Evolutionary conservation across 2,888 invertebrate species (phyloP), one percentile per base, ranked within the genome.

Genomic region (Megastigmus dorsalis): DNA sequence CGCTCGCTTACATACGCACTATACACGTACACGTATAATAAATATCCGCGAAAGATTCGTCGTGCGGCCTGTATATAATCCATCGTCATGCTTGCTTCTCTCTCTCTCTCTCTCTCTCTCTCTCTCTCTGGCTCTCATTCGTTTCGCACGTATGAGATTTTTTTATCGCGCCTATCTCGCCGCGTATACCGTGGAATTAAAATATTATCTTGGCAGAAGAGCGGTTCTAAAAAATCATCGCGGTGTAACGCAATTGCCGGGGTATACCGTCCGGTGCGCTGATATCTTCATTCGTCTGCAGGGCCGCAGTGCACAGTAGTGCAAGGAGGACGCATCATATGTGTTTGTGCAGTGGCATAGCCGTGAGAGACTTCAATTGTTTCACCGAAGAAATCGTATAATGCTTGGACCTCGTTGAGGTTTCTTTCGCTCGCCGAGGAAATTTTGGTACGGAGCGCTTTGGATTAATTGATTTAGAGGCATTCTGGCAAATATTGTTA

Each of bases 201-300:
- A 69, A 69, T 74, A 65, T 74, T 63, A 59, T 69, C 68, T 41
- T 63, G 63, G 48, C 74, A 45, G n/a, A 74, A 43, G 48, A 68
- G 55, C 18, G 33, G n/a, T 18, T 45, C 36, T 66, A n/a, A 50
- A 66, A 68, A 55, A 45, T 48, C 36, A 55, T 41, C 48, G 36
- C 4, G 63, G 23, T 26, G 9, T 28, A 50, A 50, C 50, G 26
- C 50, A 15, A 50, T 23, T 26, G 50, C 23, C 7, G 4, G n/a
- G 3, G 36, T 7, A 33, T 6, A n/a, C 13, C 10, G 45, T 28
- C 20, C 33, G 10, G 15, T 43, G 54, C 33, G 36, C 7, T 63
- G 77, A 80, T 74, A 70, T 78, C 78, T 80, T 79, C 75, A 79
- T 79, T 76, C 65, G 65, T n/a, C 67, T 28, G 50, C 20, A 60